Evolutionary conservation across 2,113 vertebrate species (phyloP), one percentile per base, ranked within the genome.

Genomic region (Cynopterus brachyotis): DNA sequence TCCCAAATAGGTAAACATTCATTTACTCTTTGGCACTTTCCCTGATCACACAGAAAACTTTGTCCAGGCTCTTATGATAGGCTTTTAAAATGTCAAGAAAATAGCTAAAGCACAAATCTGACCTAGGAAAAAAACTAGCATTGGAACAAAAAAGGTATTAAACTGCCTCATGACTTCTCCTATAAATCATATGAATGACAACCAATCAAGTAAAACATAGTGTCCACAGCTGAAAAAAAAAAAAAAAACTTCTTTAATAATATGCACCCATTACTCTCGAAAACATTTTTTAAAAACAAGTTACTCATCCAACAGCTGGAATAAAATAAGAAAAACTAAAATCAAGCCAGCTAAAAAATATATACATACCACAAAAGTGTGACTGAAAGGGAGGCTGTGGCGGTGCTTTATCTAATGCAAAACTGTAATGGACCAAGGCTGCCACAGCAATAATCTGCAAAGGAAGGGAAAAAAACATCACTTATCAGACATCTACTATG

Each of bases 341-440:
- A 96, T 75, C 55, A 96, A 96, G 45, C n/a, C n/a, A 80, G 37
- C 28, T 95, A 79, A 20, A 84, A 70, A 97, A 91, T 42, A 42
- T 42, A 62, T 96, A 98, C 99, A 90, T 98, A 99, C 99, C 99
- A 97, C 99, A 99, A 96, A 99, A 99, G 94, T 99, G 98, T 10
- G 98, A 98, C 97, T 99, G 99, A 98, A 99, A 99, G 22, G 99
- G 99, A 95, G 99, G 99, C 0, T 98, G 98, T 89, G 99, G 99
- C 22, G 99, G 97, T 78, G 99, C 99, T 98, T 99, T 99, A 96
- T 99, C 99, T 98, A 99, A 97, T 57, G 98, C 98, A 98, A 99
- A 99, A 42, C 92, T 95, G 86, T 99, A 98, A 98, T 99, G 99
- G 67, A 99, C 95, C 55, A 99, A 98, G 47, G 99, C 99, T 98